phyloP scores from a whole-genome alignment of 2,113 vertebrate genomes.

The Hippocampus guttulatus region DNA sequence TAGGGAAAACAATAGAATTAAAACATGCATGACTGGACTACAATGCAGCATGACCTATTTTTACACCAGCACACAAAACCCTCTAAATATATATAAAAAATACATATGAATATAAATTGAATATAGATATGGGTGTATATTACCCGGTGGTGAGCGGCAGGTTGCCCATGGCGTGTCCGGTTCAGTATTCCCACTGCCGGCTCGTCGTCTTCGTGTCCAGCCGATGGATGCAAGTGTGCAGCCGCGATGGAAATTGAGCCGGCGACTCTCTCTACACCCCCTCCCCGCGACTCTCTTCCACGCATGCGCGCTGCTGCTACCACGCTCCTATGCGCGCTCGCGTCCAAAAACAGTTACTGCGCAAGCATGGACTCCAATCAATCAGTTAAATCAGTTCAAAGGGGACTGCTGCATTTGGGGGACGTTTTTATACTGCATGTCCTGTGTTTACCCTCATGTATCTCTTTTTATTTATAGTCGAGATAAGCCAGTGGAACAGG shows the following conservation, averaged over 20 bases:
- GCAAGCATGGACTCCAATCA: not conserved
- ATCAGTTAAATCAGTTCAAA: not conserved
- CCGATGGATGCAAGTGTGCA: not conserved
- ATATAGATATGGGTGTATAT: not conserved
- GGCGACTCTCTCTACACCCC: not conserved
- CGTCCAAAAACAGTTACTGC: not conserved
- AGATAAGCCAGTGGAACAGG: not conserved
- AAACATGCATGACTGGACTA: not conserved
- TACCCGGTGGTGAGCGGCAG: not conserved
- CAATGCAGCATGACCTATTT: not conserved
- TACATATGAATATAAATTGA: not conserved
- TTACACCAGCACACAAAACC: not conserved
- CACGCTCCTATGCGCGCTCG: not conserved
- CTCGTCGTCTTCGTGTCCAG: not conserved
- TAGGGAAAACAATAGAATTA: not conserved
- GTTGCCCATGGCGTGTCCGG: constrained; percentile 1
- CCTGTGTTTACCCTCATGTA: not conserved
- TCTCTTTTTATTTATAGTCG: constrained; percentile 13
- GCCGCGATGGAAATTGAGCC: not conserved
- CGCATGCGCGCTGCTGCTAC: not conserved
- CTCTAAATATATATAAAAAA: not conserved
- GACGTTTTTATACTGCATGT: not conserved
- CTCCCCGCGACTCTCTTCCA: not conserved
- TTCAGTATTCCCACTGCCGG: not conserved
- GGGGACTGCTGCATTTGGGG: not conserved